Percentiles rank a stretch among this genome's conserved stretches.
Evolutionary conservation across 2,888 invertebrate genomes (phyloP).

Genomic region (Sclerodermus sp.): DNA sequence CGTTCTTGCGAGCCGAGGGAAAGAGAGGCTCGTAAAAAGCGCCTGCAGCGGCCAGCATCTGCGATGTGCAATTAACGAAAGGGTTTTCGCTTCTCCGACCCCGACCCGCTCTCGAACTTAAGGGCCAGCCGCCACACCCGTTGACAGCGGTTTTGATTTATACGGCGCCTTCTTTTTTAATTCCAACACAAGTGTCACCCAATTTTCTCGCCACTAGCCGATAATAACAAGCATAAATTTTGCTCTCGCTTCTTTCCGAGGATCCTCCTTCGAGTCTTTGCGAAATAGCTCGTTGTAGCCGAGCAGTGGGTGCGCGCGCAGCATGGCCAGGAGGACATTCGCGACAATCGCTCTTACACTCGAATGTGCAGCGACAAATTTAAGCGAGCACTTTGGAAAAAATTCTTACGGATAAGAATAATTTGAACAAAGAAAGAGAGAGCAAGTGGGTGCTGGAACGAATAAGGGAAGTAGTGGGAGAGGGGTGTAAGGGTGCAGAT

Average conservation of each 20-base stretch:
- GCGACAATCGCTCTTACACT: too few species aligned
- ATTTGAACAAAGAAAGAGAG: conserved; percentile 3
- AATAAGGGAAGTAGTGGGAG: conserved; percentile 15
- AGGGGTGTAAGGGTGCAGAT: conserved; percentile 2
- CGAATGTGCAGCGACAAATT: too few species aligned
- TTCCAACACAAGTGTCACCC: conserved; percentile 37
- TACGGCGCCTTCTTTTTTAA: conserved; percentile 44
- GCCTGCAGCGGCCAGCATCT: conserved; percentile 47
- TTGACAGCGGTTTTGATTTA: conserved; percentile 51
- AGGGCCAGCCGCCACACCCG: conserved; percentile 35
- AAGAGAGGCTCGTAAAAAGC: conserved; percentile 39
- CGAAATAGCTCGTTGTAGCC: too few species aligned
- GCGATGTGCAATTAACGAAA: conserved; percentile 55
- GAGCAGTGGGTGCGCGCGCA: too few species aligned
- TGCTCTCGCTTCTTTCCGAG: too few species aligned
- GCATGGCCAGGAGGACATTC: too few species aligned
- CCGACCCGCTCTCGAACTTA: conserved; percentile 16
- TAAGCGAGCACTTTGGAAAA: too few species aligned
- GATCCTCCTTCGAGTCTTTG: too few species aligned
- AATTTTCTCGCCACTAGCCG: background rate
- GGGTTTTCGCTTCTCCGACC: conserved; percentile 42
- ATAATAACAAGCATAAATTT: too few species aligned
- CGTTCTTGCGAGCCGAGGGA: conserved; percentile 16
- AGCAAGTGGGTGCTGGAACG: background rate
- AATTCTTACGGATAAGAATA: too few species aligned